Evolutionary conservation across 1,140 invertebrate species (phyloP), one percentile per base, ranked within the genome.

Genomic region (Olivierus martensii): DNA sequence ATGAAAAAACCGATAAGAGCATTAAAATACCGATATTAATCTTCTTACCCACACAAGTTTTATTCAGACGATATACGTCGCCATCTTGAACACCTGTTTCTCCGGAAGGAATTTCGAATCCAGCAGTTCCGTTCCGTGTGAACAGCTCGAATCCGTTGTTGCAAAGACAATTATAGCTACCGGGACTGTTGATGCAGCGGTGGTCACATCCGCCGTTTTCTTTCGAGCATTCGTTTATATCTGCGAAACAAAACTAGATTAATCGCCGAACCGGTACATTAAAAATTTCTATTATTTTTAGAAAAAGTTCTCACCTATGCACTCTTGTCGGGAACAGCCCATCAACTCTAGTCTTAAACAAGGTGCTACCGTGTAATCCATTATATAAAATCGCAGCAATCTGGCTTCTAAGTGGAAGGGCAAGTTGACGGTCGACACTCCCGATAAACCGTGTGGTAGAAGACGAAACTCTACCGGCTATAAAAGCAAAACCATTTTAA

Each of bases 141-240:
- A 88, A 98, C 11, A 99, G 71, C 61, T 95, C 87, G 66, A 81
- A 97, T 2, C 94, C 94, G 42, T 86, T 79, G 63, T 92, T 89
- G 64, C 93, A 97, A 44, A 78, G 76, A 65, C 93, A 98, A 4
- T 79, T 78, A 62, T 80, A 95, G 60, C 82, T 79, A 45, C 92
- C 93, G 43, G 85, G 81, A 55, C 75, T 83, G 64, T 94, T 94
- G 42, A 89, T 76, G 71, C 90, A 94, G 68, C 90, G 89, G 63
- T 93, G 89, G 63, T 94, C 84, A 69, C 92, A 96, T 18, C 87
- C 87, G 9, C 91, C 92, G 66, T 96, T 96, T 54, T 84, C 81
- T n/a, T 74, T 75, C 43, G 76, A 74, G 69, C 92, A 97, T 68
- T 97, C 92, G 64, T 96, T 93, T 19, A 93, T 80, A 67, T 96